Evolutionary conservation across 1,140 invertebrate species (phyloP).

Genomic region (Sinonovacula constricta): DNA sequence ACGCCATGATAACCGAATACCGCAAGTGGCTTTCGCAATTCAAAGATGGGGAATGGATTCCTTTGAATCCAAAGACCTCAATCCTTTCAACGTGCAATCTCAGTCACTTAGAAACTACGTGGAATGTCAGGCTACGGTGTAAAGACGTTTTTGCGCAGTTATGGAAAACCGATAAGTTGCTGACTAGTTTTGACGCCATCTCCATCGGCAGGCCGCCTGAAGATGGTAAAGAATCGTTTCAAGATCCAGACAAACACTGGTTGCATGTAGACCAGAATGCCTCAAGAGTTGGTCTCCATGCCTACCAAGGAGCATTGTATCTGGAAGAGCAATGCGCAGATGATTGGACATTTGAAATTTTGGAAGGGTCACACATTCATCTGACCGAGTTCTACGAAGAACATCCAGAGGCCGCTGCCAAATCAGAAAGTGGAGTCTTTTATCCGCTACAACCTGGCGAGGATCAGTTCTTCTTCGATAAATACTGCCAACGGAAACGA

Average conservation of each 20-base stretch:
- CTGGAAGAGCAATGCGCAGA: slow-evolving; percentile 46
- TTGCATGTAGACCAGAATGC: slow-evolving; percentile 46
- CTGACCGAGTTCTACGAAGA: slow-evolving; percentile 55
- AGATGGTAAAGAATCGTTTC: slow-evolving; percentile 46
- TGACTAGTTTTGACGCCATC: slow-evolving; percentile 47
- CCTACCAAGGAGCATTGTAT: slow-evolving; percentile 53
- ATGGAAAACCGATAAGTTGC: slow-evolving; percentile 49
- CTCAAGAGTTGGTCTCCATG: slow-evolving; percentile 48
- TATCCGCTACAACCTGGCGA: slow-evolving; percentile 41
- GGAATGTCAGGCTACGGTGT: slow-evolving; percentile 49
- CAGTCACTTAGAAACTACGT: slow-evolving; percentile 51
- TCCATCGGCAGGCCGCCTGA: slow-evolving; percentile 48
- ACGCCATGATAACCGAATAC: slow-evolving; percentile 42
- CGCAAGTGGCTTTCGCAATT: slow-evolving; percentile 47
- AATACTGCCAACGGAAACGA: slow-evolving; percentile 42
- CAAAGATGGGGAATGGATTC: slow-evolving; percentile 13
- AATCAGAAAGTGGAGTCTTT: slow-evolving; percentile 51
- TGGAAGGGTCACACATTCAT: slow-evolving; percentile 59
- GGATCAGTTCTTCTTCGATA: slow-evolving; percentile 13
- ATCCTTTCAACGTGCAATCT: slow-evolving; percentile 46
- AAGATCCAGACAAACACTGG: slow-evolving; percentile 39
- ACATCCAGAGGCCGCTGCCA: slow-evolving; percentile 40
- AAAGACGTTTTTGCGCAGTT: slow-evolving; percentile 52
- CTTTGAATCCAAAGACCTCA: slow-evolving; percentile 17
- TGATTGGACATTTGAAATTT: slow-evolving; percentile 52